These are phyloP conservation scores for Anorthoa munda DNA, from an alignment of 2,888 invertebrate species.

Conservation along the genomic window DNA sequence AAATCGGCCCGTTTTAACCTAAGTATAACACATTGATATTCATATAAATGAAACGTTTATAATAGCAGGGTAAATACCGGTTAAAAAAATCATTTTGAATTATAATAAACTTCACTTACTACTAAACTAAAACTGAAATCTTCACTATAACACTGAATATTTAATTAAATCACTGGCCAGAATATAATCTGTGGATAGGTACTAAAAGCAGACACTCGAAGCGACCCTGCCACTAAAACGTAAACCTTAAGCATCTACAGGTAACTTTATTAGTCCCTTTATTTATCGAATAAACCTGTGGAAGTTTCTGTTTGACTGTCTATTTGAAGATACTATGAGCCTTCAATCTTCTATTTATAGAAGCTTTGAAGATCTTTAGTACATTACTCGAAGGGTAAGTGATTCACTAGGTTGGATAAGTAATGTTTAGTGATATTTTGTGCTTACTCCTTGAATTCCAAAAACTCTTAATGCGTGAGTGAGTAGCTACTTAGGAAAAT, in stretches of 20 bases:
- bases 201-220: constrained; percentile 42
- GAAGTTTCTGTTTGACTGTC: constrained; percentile 32
- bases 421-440: neutral
- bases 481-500: neutral
- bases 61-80: neutral
- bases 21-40: no score
- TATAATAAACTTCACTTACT: neutral
- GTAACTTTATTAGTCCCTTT: constrained; percentile 50
- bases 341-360: neutral
- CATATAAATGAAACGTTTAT: no score
- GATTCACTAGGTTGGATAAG: neutral
- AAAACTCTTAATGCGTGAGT: neutral
- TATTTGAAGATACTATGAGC: constrained; percentile 8
- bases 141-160: constrained; percentile 47
- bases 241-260: constrained; percentile 50
- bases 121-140: constrained; percentile 19
- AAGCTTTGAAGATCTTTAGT: constrained; percentile 1
- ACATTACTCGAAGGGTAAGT: neutral
- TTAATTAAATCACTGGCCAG: constrained; percentile 61
- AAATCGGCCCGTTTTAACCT: no score
- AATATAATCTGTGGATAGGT: constrained; percentile 49
- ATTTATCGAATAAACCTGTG: constrained; percentile 3
- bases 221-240: constrained; percentile 52
- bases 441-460: neutral
- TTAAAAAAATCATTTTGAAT: neutral